These are phyloP conservation scores for Gadopsis marmoratus DNA, from an alignment of 2,797 vertebrate species.

Conservation along the genomic window DNA sequence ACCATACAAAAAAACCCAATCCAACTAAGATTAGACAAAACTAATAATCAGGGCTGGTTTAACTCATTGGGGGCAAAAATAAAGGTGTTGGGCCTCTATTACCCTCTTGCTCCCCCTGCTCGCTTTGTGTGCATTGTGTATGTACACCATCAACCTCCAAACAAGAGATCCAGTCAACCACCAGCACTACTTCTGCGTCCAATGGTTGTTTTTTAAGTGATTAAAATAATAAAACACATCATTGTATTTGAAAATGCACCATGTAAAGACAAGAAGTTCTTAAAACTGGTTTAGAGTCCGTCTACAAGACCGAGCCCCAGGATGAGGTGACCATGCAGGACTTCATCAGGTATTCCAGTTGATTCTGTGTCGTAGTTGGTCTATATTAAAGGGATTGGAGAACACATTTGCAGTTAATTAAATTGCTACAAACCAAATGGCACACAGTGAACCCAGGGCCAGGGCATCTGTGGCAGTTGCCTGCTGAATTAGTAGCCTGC, in stretches of 20 bases:
- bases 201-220: not conserved
- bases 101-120: not conserved
- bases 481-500: not conserved
- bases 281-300: not conserved
- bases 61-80: not conserved
- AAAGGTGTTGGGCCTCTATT: not conserved
- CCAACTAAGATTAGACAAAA: not conserved
- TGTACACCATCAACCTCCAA: not conserved
- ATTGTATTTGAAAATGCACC: not conserved
- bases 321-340: not conserved
- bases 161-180: not conserved
- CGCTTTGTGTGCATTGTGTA: not conserved
- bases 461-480: not conserved
- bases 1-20: not conserved
- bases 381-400: not conserved
- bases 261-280: no score
- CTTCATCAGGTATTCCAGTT: not conserved
- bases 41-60: not conserved
- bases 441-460: no score
- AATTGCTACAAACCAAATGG: not conserved
- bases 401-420: not conserved
- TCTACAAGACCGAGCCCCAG: no score
- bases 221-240: not conserved
- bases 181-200: not conserved
- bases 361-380: no score